Conservation (phyloP, 2,797 vertebrate genomes). For the Danio choprae region DNA sequence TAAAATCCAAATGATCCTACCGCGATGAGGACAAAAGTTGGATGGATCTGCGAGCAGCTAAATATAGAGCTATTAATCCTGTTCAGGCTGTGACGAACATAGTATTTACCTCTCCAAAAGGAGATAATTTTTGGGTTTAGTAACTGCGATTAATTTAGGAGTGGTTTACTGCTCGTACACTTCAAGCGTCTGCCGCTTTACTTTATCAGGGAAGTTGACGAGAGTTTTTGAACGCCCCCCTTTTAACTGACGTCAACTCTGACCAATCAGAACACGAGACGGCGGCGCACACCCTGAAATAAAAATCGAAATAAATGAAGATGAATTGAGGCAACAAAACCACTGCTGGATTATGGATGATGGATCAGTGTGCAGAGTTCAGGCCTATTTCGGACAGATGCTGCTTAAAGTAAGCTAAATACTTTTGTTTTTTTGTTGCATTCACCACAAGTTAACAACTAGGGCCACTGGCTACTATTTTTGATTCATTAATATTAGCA, state of each 20-base stretch:
- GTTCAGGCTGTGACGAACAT: slow-evolving; percentile 21
- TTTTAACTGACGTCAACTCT: slow-evolving; percentile 33
- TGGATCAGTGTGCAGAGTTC: not conserved
- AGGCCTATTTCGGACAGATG: not conserved
- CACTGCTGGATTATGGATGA: not conserved
- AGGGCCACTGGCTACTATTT: slow-evolving; percentile 2
- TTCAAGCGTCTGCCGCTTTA: slow-evolving; percentile 19
- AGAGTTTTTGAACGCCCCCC: slow-evolving; percentile 35
- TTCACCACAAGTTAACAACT: not conserved
- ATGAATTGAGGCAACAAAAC: slow-evolving; percentile 16
- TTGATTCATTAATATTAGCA: slow-evolving; percentile 11
- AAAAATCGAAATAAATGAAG: not conserved
- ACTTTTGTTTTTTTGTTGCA: too few relatives aligned
- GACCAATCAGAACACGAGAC: slow-evolving; percentile 44
- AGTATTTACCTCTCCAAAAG: not conserved
- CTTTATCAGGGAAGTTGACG: slow-evolving; percentile 56
- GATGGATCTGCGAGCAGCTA: not conserved
- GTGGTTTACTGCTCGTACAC: not conserved
- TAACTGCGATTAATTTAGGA: not conserved
- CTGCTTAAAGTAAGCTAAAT: not conserved
- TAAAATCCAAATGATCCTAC: slow-evolving; percentile 38
- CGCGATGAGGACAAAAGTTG: not conserved
- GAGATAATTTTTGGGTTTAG: not conserved
- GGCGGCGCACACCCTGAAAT: not conserved
- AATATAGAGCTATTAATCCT: not conserved